A percentile compares a stretch with the other conserved stretches of the same genome.
Conservation (phyloP, 2,797 vertebrate genomes). For the Calcarius lapponicus region DNA sequence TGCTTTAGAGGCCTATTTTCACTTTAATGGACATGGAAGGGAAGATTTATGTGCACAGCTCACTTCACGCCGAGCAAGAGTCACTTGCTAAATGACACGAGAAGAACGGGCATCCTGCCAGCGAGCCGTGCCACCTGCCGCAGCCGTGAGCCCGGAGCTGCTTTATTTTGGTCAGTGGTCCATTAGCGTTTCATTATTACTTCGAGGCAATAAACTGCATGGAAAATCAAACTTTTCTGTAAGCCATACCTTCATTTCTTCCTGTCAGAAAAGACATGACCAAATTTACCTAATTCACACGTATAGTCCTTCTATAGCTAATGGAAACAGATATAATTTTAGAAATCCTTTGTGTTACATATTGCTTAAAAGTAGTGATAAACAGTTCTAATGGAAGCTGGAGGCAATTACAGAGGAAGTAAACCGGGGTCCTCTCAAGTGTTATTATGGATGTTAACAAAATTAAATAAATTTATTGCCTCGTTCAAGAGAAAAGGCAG, state of each 20-base stretch:
- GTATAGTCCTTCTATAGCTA: background rate
- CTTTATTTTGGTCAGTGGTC: background rate
- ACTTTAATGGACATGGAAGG: background rate
- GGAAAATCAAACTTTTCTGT: background rate
- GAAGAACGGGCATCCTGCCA: background rate
- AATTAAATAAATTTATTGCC: background rate
- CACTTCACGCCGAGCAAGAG: background rate
- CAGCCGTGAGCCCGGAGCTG: background rate
- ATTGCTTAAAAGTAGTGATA: background rate
- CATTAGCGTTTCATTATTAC: background rate
- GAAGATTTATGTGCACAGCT: background rate
- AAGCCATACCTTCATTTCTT: background rate
- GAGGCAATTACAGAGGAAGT: background rate
- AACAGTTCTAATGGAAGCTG: background rate
- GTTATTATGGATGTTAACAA: background rate
- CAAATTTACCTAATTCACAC: background rate
- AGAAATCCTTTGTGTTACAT: background rate
- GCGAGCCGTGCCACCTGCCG: rapidly evolving
- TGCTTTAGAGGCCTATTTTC: background rate
- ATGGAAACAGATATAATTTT: background rate
- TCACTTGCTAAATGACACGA: background rate
- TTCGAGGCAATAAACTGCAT: background rate
- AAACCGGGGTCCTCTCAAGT: background rate
- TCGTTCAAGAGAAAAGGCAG: background rate
- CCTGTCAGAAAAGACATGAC: background rate